Conservation (phyloP, 2,888 invertebrate genomes). For the Drosophila mercatorum region DNA sequence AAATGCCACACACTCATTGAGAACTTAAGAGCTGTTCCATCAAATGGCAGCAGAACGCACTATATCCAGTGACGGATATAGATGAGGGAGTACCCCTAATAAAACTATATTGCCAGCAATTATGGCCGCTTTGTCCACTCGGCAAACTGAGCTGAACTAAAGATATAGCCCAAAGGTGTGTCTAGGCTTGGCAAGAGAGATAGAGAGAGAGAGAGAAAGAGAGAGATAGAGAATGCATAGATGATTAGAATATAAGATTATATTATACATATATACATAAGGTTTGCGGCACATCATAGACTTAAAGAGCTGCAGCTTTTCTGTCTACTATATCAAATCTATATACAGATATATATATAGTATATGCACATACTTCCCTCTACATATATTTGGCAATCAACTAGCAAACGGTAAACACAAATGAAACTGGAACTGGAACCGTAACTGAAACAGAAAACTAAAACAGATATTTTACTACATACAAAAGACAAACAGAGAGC, state of each 20-base stretch:
- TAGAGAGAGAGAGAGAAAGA: too few relatives aligned
- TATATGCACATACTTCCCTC: too few relatives aligned
- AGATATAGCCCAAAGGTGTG: background rate
- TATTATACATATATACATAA: too few relatives aligned
- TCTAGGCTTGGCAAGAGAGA: background rate
- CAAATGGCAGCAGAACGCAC: too few relatives aligned
- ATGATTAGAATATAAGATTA: background rate
- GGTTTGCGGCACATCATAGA: too few relatives aligned
- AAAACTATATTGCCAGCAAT: background rate
- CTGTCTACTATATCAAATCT: too few relatives aligned
- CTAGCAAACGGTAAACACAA: background rate
- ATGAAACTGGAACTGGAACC: constrained; percentile 13
- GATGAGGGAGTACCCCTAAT: constrained; percentile 11
- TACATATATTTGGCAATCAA: too few relatives aligned
- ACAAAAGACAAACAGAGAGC: constrained; percentile 4
- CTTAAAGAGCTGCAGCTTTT: too few relatives aligned
- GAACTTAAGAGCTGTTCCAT: constrained; percentile 2
- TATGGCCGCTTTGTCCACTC: background rate
- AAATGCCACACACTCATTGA: background rate
- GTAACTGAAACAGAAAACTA: constrained; percentile 11
- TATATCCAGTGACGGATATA: too few relatives aligned
- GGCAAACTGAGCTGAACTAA: background rate
- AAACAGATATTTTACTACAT: constrained; percentile 16
- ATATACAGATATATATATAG: too few relatives aligned
- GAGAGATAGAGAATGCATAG: background rate